Percentiles rank a stretch among this genome's conserved stretches.
phyloP scores from a whole-genome alignment of 1,140 invertebrate species.

The Zelostemma sp. region DNA sequence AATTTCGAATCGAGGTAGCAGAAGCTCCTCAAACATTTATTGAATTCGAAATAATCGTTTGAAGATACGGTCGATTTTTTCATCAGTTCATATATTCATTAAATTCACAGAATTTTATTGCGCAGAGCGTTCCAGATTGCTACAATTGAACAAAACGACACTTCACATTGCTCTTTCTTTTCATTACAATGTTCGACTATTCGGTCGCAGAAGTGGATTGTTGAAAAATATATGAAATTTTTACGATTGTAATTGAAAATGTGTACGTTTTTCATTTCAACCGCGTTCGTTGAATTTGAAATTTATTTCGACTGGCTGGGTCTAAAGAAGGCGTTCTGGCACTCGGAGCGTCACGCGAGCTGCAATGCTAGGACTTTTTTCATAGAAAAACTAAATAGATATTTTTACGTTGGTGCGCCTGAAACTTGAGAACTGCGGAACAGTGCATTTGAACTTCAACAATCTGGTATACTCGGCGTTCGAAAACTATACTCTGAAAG shows the following conservation, averaged over 20 bases:
- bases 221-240: too few species aligned
- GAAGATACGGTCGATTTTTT: slow-evolving; percentile 22
- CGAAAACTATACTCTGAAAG: slow-evolving; percentile 36
- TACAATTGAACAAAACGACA: slow-evolving; percentile 18
- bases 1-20: too few species aligned
- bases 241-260: too few species aligned
- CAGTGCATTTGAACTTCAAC: slow-evolving; percentile 30
- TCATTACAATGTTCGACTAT: slow-evolving; percentile 9
- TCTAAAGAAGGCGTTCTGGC: too few species aligned
- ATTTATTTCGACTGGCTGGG: too few species aligned
- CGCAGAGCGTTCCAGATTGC: not conserved
- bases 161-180: slow-evolving; percentile 16
- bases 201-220: slow-evolving; percentile 13
- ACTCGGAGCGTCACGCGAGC: not conserved
- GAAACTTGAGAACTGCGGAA: slow-evolving; percentile 23
- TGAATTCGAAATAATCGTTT: too few species aligned
- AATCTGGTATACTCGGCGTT: slow-evolving; percentile 42
- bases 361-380: slow-evolving; percentile 2
- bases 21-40: too few species aligned
- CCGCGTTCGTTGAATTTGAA: too few species aligned
- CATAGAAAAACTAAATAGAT: slow-evolving; percentile 24
- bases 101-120: not conserved
- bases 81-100: slow-evolving; percentile 20
- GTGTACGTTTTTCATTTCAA: too few species aligned
- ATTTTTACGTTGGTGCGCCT: slow-evolving; percentile 23